These are phyloP conservation scores for Xestobium rufovillosum DNA, from an alignment of 2,888 invertebrate genomes.

Conservation along the genomic window DNA sequence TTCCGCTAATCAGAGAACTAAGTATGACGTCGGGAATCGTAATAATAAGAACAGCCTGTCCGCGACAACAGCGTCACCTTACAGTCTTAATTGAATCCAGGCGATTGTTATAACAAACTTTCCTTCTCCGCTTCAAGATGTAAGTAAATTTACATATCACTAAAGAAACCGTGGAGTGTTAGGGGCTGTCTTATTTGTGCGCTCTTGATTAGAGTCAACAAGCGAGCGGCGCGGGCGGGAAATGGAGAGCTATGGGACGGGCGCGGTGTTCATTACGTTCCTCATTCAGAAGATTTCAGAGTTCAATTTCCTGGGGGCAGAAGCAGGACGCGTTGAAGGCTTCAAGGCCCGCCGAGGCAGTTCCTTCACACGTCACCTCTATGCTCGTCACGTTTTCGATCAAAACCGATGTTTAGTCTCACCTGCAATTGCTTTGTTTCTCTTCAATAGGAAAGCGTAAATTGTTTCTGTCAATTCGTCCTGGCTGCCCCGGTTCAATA, in stretches of 20 bases:
- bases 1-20: constrained; percentile 1
- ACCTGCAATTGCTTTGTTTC: constrained; percentile 23
- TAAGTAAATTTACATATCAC: constrained; percentile 2
- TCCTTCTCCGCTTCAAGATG: not conserved
- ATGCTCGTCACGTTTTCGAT: constrained; percentile 34
- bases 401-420: constrained; percentile 32
- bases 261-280: constrained; percentile 31
- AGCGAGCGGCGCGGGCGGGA: constrained; percentile 17
- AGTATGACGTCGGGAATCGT: not conserved
- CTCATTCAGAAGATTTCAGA: constrained; percentile 30
- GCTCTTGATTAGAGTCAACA: constrained; percentile 31
- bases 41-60: not conserved
- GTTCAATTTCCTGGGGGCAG: constrained; percentile 35
- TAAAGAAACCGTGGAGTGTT: not conserved
- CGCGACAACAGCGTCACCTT: no score
- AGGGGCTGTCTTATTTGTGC: constrained; percentile 26
- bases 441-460: no score
- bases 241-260: constrained; percentile 8
- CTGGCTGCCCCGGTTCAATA: no score
- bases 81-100: no score
- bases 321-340: constrained; percentile 22
- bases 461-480: no score
- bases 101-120: constrained; percentile 1
- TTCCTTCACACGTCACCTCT: constrained; percentile 15
- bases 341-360: constrained; percentile 10